Percentiles rank a stretch among this genome's conserved stretches.
Evolutionary conservation across 2,797 vertebrate species (phyloP).

Genomic region (Carapus acus): DNA sequence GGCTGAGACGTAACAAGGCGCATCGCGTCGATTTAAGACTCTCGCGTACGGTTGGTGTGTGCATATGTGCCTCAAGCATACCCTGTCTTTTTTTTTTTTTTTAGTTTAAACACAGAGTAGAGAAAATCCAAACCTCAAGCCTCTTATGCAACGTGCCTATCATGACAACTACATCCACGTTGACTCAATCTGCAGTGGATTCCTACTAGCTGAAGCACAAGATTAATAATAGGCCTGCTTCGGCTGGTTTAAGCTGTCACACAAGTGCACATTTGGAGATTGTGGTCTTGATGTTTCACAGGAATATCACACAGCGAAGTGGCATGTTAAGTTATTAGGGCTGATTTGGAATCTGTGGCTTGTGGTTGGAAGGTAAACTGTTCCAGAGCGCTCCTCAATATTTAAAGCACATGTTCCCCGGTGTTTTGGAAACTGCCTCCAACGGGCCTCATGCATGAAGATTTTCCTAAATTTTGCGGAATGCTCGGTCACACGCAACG

Average conservation of each 20-base stretch:
- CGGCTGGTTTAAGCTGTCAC: constrained; percentile 3
- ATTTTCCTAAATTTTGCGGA: constrained; percentile 29
- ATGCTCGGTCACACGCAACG: constrained; percentile 30
- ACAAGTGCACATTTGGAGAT: constrained; percentile 19
- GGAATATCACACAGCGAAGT: constrained; percentile 48
- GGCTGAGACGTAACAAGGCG: constrained; percentile 8
- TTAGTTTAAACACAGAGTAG: not conserved
- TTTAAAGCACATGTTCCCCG: constrained; percentile 54
- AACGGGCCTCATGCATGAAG: constrained; percentile 38
- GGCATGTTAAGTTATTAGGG: constrained; percentile 55
- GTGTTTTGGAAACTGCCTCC: constrained; percentile 58
- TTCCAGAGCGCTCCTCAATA: constrained; percentile 52
- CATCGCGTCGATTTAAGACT: not conserved
- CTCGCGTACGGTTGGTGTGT: not conserved
- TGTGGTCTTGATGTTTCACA: constrained; percentile 42
- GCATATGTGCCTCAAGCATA: constrained; percentile 5
- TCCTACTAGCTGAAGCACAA: constrained; percentile 25
- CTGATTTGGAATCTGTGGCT: constrained; percentile 49
- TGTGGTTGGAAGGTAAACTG: constrained; percentile 41
- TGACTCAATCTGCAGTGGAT: constrained; percentile 12
- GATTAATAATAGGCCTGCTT: constrained; percentile 5
- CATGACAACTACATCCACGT: constrained; percentile 11
- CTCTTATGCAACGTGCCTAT: constrained; percentile 4
- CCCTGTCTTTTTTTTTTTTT: not conserved
- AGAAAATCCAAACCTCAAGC: not conserved